Evolutionary conservation across 2,797 vertebrate genomes (phyloP).

Genomic region (Etheostoma perlongum): DNA sequence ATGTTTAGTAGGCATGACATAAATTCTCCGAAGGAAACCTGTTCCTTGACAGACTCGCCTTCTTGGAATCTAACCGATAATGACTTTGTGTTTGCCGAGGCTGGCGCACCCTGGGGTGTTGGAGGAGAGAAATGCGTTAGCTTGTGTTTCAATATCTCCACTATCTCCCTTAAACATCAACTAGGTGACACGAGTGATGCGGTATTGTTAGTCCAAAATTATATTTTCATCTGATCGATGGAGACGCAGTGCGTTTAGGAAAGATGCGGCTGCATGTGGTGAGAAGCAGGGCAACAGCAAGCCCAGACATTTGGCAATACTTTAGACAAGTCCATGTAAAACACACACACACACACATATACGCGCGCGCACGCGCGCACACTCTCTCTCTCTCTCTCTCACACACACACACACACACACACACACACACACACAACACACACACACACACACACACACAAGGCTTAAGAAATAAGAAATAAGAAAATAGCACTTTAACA

Average conservation of each 20-base stretch:
- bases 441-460: not conserved
- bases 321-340: slow-evolving; percentile 19
- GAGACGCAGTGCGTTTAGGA: slow-evolving; percentile 56
- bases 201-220: slow-evolving; percentile 76
- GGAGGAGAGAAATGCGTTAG: slow-evolving; percentile 65
- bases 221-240: slow-evolving; percentile 76
- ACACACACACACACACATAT: slow-evolving; percentile 3
- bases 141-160: slow-evolving; percentile 68
- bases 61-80: slow-evolving; percentile 85
- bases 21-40: slow-evolving; percentile 81
- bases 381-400: not conserved
- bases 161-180: slow-evolving; percentile 72
- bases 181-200: slow-evolving; percentile 69
- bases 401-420: slow-evolving; percentile 6
- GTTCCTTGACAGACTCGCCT: slow-evolving; percentile 82
- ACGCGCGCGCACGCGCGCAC: not conserved
- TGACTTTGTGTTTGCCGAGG: slow-evolving; percentile 84
- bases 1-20: slow-evolving; percentile 83
- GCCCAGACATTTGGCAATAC: slow-evolving; percentile 23
- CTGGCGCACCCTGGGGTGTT: slow-evolving; percentile 77
- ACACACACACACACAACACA: slow-evolving; percentile 1
- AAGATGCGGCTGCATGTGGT: slow-evolving; percentile 41
- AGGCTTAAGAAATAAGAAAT: not conserved
- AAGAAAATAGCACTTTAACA: slow-evolving; percentile 15
- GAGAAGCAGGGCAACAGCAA: slow-evolving; percentile 37